These are phyloP conservation scores for Ophion slaviceki DNA, from an alignment of 2,888 invertebrate genomes.

Conservation along the genomic window DNA sequence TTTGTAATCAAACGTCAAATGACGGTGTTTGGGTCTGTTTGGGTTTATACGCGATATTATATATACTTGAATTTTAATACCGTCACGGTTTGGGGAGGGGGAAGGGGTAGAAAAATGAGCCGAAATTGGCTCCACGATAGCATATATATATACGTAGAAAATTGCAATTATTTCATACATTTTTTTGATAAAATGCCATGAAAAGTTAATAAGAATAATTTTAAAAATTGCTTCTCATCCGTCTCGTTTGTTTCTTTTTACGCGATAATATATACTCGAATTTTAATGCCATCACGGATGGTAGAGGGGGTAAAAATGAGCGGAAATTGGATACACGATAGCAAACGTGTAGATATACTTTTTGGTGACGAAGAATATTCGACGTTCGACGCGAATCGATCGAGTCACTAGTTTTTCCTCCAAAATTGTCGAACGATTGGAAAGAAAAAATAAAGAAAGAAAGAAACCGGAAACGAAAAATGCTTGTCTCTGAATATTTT, in stretches of 20 bases:
- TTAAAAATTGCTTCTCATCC: slow-evolving; percentile 1
- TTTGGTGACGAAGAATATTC: background rate
- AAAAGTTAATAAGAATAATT: background rate
- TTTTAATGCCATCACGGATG: background rate
- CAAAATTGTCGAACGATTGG: too few relatives aligned
- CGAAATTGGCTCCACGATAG: too few relatives aligned
- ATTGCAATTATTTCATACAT: slow-evolving; percentile 48
- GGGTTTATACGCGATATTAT: background rate
- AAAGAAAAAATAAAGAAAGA: too few relatives aligned
- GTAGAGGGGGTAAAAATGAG: background rate
- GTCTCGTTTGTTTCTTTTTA: background rate
- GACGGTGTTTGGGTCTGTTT: background rate
- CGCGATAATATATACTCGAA: background rate
- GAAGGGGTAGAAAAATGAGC: too few relatives aligned
- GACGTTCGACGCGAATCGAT: background rate
- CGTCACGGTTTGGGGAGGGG: too few relatives aligned
- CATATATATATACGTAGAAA: background rate
- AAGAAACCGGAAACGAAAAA: too few relatives aligned
- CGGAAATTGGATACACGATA: background rate
- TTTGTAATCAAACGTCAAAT: background rate
- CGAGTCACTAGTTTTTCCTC: background rate
- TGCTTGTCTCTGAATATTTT: too few relatives aligned
- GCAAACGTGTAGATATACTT: background rate
- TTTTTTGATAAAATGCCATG: slow-evolving; percentile 9
- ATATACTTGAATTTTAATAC: too few relatives aligned